Conservation (phyloP, 2,797 vertebrate genomes). For the Melanotaenia nigrans region DNA sequence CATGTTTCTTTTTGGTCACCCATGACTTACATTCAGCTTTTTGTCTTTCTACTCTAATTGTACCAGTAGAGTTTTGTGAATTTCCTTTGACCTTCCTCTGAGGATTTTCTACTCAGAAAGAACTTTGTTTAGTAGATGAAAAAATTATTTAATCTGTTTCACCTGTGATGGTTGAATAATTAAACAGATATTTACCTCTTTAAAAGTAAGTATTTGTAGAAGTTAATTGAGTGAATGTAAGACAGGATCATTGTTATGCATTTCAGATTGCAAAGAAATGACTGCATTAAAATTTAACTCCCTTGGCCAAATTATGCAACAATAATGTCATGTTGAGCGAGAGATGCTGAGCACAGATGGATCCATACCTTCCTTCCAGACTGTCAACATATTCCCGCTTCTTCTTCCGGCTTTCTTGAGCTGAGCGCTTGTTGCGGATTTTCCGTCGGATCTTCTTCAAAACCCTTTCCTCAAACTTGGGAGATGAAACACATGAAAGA, state of each 20-base stretch:
- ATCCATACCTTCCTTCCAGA: constrained; percentile 88
- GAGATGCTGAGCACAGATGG: constrained; percentile 11
- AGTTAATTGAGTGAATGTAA: constrained; percentile 5
- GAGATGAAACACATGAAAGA: constrained; percentile 48
- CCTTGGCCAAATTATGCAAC: not conserved
- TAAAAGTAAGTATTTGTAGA: not conserved
- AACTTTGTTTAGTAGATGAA: not conserved
- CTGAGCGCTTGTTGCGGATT: constrained; percentile 96
- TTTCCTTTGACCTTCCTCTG: not conserved
- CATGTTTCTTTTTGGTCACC: not conserved
- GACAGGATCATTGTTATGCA: not conserved
- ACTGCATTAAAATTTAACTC: not conserved
- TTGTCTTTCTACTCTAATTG: constrained; percentile 16
- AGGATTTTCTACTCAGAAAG: not conserved
- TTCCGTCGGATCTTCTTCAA: constrained; percentile 96
- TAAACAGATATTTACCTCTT: not conserved
- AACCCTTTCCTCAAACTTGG: constrained; percentile 90
- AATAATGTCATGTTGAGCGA: constrained; percentile 8
- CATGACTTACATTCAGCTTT: not conserved
- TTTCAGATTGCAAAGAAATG: constrained; percentile 10
- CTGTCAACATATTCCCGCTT: constrained; percentile 94
- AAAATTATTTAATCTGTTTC: not conserved
- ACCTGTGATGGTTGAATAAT: not conserved
- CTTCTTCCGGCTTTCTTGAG: constrained; percentile 96
- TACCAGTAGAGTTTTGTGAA: constrained; percentile 2